Evolutionary conservation across 64 coral and sea anemone genomes (phyloP).

Genomic region (Hydrozoanthus tunicans): DNA sequence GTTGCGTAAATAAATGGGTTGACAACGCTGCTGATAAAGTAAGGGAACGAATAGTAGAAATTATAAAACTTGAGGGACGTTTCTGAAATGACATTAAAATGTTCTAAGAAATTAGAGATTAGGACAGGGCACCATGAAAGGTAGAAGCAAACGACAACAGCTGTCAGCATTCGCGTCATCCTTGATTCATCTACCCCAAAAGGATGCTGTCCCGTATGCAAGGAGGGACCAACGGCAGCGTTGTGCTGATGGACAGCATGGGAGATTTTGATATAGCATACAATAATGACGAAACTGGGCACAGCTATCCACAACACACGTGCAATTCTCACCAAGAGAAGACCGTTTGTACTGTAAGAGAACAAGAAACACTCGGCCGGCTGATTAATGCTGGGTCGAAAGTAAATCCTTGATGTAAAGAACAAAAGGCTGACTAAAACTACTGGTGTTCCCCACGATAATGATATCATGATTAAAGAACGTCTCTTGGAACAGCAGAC

Average conservation of each 20-base stretch:
- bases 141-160: constrained; percentile 59
- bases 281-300: not conserved
- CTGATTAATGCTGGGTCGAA: not conserved
- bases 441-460: constrained; percentile 40
- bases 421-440: constrained; percentile 30
- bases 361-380: not conserved
- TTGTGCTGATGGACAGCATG: constrained; percentile 5
- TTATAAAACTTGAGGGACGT: constrained; percentile 50
- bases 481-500: constrained; percentile 34
- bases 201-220: not conserved
- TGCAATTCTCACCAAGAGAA: not conserved
- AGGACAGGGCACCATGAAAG: constrained; percentile 70
- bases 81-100: constrained; percentile 37
- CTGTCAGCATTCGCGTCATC: constrained; percentile 57
- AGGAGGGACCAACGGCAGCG: not conserved
- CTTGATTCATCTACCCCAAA: constrained; percentile 54
- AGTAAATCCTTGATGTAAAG: not conserved
- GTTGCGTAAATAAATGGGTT: constrained; percentile 75
- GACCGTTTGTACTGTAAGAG: too few relatives aligned
- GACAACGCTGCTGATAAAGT: constrained; percentile 61
- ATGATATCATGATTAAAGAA: not conserved
- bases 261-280: constrained; percentile 1
- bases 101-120: constrained; percentile 30
- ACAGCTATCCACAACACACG: not conserved
- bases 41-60: constrained; percentile 58